Conservation (phyloP, 2,797 vertebrate genomes). For the Lacerta agilis region DNA sequence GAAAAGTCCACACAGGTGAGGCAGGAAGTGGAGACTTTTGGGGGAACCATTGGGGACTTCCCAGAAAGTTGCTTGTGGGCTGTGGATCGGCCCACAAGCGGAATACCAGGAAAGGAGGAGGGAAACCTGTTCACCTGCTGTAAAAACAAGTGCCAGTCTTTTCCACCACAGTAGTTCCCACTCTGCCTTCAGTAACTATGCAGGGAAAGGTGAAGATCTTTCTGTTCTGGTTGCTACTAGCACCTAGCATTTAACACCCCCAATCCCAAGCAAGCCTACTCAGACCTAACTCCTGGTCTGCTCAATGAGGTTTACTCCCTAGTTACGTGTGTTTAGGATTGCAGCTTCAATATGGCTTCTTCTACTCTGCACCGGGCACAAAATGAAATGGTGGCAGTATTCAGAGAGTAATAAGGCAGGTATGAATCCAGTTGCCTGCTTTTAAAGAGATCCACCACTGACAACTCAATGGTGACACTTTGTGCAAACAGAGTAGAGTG, state of each 20-base stretch:
- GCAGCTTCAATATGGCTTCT: neutral
- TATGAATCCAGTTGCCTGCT: neutral
- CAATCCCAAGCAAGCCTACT: neutral
- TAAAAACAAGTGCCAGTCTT: neutral
- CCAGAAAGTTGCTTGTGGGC: neutral
- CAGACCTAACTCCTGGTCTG: neutral
- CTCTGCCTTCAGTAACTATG: no score
- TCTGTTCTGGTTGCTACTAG: neutral
- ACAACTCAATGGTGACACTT: neutral
- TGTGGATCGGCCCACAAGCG: neutral
- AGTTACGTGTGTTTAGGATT: neutral
- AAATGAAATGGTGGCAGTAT: neutral
- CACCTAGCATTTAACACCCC: neutral
- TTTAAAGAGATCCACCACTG: neutral
- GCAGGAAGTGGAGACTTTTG: neutral
- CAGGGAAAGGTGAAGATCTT: neutral
- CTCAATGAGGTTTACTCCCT: neutral
- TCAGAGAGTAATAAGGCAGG: neutral
- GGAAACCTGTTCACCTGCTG: neutral
- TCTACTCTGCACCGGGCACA: neutral
- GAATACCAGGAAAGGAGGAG: neutral
- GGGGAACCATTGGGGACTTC: neutral
- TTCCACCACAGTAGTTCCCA: neutral
- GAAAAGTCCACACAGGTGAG: no score
- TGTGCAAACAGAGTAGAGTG: neutral